Evolutionary conservation across 2,113 vertebrate species (phyloP).

Genomic region (Urocolius indicus): DNA sequence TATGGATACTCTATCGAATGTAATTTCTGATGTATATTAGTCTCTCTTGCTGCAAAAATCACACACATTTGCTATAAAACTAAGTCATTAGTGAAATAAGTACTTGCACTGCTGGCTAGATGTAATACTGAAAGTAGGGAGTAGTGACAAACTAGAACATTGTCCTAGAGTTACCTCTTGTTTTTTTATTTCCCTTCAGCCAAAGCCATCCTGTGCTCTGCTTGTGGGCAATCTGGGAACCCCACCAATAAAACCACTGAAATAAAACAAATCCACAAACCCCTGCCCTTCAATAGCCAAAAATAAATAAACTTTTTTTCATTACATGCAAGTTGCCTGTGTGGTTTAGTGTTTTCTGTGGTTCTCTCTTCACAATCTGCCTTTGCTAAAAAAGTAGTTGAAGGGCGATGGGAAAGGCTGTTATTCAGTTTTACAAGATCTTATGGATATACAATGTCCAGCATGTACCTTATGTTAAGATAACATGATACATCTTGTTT

Average conservation of each 20-base stretch:
- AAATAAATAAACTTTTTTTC: background rate
- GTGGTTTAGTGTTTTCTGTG: background rate
- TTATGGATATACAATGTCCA: background rate
- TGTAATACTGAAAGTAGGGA: background rate
- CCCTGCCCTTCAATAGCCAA: background rate
- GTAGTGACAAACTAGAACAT: background rate
- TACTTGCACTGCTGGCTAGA: background rate
- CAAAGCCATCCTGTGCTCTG: background rate
- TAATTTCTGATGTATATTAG: background rate
- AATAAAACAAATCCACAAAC: background rate
- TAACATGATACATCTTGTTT: background rate
- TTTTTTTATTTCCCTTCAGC: background rate
- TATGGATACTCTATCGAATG: background rate
- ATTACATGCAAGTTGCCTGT: background rate
- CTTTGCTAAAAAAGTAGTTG: background rate
- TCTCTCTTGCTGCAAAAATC: background rate
- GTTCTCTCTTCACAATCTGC: background rate
- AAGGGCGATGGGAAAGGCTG: background rate
- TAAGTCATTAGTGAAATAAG: background rate
- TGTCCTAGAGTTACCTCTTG: slow-evolving; percentile 5
- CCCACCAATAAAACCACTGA: background rate
- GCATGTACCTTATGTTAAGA: background rate
- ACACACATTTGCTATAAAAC: background rate
- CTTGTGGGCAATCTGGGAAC: background rate
- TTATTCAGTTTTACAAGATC: background rate